Evolutionary conservation across 2,113 vertebrate genomes (phyloP), one percentile per base, ranked within the genome.

Genomic region (Gorsachius goisagi): DNA sequence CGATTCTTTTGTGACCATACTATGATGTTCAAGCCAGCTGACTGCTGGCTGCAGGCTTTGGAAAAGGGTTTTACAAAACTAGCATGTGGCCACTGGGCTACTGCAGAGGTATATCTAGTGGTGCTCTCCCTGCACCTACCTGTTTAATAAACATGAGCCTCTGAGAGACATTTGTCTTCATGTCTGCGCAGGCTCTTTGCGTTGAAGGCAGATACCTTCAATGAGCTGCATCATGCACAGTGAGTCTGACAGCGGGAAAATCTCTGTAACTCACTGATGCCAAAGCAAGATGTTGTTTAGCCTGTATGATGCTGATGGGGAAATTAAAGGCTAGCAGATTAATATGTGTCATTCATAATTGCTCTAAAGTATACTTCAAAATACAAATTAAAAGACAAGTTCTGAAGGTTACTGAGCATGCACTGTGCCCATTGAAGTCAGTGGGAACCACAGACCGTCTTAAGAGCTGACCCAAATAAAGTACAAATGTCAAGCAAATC

Each of bases 401-500:
- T 95, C 47, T 81, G 86, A 89, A 95, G 63, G 50, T 84, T 95
- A 86, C 26, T 81, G 86, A 75, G 64, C 77, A 64, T 17, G 39
- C 60, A 75, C 10, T 20, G 52, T 21, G 47, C 6, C 10, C 52
- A 15, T 2, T 75, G 56, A 87, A 93, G 69, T 78, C 69, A 79
- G 66, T 47, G n/a, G 78, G 81, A 91, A 19, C 28, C 0, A 0
- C 55, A 89, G 80, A 58, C 87, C 45, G 60, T 91, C 59, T 55
- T 55, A 81, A 93, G 64, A 88, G 19, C 10, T 87, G 84, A 69
- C 80, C 45, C 28, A 77, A 93, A 94, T 76, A 67, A 91, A 89
- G 69, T 63, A 84, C n/a, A 94, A 92, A 91, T 84, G 88, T 81
- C 80, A 95, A 80, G 24, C 35, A 87, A 63, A 93, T 59, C 73